Evolutionary conservation across 2,797 vertebrate genomes (phyloP).

Genomic region (Melanotaenia maccullochi): DNA sequence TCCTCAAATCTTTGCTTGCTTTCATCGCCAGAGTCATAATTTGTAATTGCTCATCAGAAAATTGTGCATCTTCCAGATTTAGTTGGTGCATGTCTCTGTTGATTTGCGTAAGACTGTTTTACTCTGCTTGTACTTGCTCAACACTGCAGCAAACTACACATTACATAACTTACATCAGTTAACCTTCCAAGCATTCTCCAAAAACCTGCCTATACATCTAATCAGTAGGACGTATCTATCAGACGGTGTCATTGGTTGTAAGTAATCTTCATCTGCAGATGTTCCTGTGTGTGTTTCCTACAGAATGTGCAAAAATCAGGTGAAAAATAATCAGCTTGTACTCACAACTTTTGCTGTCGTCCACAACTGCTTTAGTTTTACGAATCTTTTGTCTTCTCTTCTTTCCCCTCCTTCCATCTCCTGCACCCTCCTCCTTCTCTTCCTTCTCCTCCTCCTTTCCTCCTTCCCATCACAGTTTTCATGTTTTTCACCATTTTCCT

Average conservation of each 20-base stretch:
- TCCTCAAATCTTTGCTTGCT: constrained; percentile 13
- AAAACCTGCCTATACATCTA: constrained; percentile 12
- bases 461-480: constrained; percentile 55
- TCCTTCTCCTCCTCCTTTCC: constrained; percentile 47
- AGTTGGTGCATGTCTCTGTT: constrained; percentile 26
- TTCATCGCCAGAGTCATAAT: constrained; percentile 24
- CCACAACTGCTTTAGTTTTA: constrained; percentile 75
- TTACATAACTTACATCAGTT: constrained; percentile 8
- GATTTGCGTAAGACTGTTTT: constrained; percentile 35
- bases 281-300: constrained; percentile 26
- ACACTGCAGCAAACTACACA: constrained; percentile 16
- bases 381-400: constrained; percentile 78
- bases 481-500: constrained; percentile 36
- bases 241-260: constrained; percentile 22
- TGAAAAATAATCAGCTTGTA: constrained; percentile 66
- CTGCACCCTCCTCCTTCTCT: constrained; percentile 49
- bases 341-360: constrained; percentile 81
- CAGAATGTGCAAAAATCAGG: constrained; percentile 32
- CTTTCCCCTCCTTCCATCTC: constrained; percentile 69
- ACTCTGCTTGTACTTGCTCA: constrained; percentile 15
- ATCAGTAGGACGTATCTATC: constrained; percentile 18
- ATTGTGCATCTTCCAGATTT: constrained; percentile 25
- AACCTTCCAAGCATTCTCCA: constrained; percentile 16
- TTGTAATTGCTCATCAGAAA: constrained; percentile 31
- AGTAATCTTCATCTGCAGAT: constrained; percentile 26